Conservation (phyloP, 2,888 invertebrate genomes). For the Chalcosyrphus nemorum region DNA sequence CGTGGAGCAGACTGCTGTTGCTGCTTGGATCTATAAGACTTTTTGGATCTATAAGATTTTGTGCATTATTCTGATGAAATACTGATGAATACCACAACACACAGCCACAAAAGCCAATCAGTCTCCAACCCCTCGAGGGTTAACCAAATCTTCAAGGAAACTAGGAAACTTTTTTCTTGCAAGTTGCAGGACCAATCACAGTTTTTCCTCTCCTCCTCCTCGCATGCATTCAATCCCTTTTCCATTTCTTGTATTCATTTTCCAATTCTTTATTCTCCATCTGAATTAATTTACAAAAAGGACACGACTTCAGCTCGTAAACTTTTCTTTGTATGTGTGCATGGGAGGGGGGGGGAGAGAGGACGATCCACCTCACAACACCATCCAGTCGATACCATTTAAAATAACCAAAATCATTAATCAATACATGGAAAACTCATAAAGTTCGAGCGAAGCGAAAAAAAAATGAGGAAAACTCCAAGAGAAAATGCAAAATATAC, state of each 20-base stretch:
- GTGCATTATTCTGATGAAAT: no score
- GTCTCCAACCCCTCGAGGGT: no score
- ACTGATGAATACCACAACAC: no score
- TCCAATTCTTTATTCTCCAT: not conserved
- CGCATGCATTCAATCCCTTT: not conserved
- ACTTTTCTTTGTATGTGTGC: not conserved
- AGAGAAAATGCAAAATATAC: constrained; percentile 19
- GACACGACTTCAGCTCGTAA: constrained; percentile 7
- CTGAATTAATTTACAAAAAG: constrained; percentile 7
- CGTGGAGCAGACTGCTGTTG: no score
- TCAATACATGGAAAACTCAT: constrained; percentile 58
- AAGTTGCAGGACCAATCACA: no score
- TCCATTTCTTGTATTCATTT: not conserved
- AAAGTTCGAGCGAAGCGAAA: constrained; percentile 8
- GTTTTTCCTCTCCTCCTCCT: no score
- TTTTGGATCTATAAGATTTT: no score
- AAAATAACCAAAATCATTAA: constrained; percentile 63
- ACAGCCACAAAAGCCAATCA: no score
- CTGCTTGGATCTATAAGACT: no score
- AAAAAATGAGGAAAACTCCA: not conserved
- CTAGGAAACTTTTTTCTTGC: no score
- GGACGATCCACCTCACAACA: no score
- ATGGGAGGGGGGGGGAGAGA: not conserved
- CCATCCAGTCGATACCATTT: not conserved
- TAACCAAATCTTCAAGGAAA: no score